These are phyloP conservation scores for Myiozetetes cayanensis DNA, from an alignment of 2,113 vertebrate species.

Conservation along the genomic window DNA sequence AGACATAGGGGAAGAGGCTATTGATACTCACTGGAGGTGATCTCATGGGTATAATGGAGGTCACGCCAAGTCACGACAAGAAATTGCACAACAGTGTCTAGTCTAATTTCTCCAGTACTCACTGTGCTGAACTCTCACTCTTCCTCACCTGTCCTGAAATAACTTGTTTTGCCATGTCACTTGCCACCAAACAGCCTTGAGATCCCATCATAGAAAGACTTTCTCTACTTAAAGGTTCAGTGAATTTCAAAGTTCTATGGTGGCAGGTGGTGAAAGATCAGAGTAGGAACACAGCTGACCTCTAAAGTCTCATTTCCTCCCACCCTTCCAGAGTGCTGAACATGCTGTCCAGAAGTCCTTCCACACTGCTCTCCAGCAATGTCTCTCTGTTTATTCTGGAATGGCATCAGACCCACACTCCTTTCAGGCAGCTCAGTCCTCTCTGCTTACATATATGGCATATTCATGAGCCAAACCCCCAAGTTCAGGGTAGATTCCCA, in stretches of 20 bases:
- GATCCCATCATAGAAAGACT: background rate
- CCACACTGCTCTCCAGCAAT: background rate
- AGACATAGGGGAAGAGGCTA: conserved; percentile 6
- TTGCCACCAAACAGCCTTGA: background rate
- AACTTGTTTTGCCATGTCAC: background rate
- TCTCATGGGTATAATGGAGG: conserved; percentile 38
- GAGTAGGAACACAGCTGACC: background rate
- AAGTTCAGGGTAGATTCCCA: background rate
- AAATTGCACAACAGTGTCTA: conserved; percentile 11
- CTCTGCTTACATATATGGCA: background rate
- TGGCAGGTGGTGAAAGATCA: background rate
- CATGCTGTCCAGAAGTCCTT: background rate
- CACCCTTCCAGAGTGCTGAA: background rate
- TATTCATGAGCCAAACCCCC: background rate
- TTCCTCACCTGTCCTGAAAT: background rate
- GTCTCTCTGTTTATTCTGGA: background rate
- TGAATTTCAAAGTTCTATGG: background rate
- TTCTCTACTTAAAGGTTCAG: background rate
- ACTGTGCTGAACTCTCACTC: background rate
- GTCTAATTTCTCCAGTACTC: background rate
- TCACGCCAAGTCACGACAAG: conserved; percentile 32
- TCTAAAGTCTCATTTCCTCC: background rate
- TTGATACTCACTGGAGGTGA: conserved; percentile 30
- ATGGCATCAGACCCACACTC: background rate
- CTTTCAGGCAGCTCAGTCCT: background rate